A percentile compares a stretch with the other conserved stretches of the same genome.
phyloP scores from a whole-genome alignment of 2,888 invertebrate genomes.

The Eupithecia exiguata region DNA sequence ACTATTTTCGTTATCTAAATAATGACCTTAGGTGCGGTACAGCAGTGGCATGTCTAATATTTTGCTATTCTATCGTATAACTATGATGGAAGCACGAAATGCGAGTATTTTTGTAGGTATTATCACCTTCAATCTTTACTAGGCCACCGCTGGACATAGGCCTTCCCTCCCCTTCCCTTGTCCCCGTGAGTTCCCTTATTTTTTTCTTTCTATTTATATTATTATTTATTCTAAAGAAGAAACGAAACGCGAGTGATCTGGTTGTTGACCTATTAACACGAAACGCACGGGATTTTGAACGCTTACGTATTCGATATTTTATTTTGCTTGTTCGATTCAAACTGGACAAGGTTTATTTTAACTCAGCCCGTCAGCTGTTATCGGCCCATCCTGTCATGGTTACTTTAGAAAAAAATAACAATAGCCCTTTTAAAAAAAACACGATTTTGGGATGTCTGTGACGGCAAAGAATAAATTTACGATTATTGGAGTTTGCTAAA shows the following conservation, averaged over 20 bases:
- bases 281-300: neutral
- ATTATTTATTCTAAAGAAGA: too few relatives aligned
- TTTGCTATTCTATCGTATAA: too few relatives aligned
- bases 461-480: constrained; percentile 27
- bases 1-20: neutral
- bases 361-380: neutral
- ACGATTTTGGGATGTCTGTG: neutral
- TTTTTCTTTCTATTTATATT: too few relatives aligned
- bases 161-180: neutral
- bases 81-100: neutral
- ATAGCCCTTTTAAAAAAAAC: neutral
- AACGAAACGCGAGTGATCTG: neutral
- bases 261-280: neutral
- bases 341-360: neutral
- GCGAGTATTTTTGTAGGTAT: neutral
- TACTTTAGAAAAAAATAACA: constrained; percentile 6
- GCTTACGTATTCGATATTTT: neutral
- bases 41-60: neutral
- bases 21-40: neutral
- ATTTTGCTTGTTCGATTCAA: neutral
- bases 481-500: constrained; percentile 17
- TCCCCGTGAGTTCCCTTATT: too few relatives aligned
- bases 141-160: neutral
- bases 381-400: neutral
- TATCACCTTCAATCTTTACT: neutral